Evolutionary conservation across 2,888 invertebrate species (phyloP), one percentile per base, ranked within the genome.

Genomic region (Chromoteleia sp.): DNA sequence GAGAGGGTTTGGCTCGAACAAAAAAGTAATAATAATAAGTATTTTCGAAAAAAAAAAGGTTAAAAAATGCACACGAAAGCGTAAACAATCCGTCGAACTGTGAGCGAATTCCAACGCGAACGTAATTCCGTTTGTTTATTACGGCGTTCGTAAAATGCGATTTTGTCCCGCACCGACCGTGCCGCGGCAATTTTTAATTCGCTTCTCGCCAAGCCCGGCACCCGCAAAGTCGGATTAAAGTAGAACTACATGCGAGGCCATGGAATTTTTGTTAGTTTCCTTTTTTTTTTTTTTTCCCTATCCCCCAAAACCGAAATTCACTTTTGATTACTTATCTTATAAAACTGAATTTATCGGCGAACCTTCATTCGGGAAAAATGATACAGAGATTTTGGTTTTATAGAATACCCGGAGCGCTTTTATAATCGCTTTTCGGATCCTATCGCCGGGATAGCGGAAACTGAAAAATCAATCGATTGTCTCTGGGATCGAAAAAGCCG

Each of bases 81-180:
- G 78, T 68, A 82, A 74, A 84, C 85, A 87, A 87, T 87, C 83
- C 85, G 84, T 83, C 84, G 79, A 85, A 83, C 84, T 81, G 85
- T 75, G 84, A 79, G 82, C 84, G 84, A 74, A 84, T 84, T 83
- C 83, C 67, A 48, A 45, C 39, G 54, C 74, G 56, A 41, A 29
- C 77, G 80, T 87, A 86, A 89, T 89, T 86, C 86, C 81, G 85
- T 88, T 89, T 88, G 86, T 88, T 88, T 88, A 89, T 88, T 87
- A 88, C 85, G 85, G 76, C 73, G 71, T 84, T 77, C 83, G 85
- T 81, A 81, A 86, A 87, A 88, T 85, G 85, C 82, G 84, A 87
- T 88, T 89, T 87, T 84, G 86, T 86, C 85, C 81, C 79, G 15
- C 48, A 39, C 52, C 39, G 63, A 12, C 63, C 43, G 43, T 74